Base-by-base conservation (phyloP, 1,140 invertebrate species). In the Euschistus heros region DNA sequence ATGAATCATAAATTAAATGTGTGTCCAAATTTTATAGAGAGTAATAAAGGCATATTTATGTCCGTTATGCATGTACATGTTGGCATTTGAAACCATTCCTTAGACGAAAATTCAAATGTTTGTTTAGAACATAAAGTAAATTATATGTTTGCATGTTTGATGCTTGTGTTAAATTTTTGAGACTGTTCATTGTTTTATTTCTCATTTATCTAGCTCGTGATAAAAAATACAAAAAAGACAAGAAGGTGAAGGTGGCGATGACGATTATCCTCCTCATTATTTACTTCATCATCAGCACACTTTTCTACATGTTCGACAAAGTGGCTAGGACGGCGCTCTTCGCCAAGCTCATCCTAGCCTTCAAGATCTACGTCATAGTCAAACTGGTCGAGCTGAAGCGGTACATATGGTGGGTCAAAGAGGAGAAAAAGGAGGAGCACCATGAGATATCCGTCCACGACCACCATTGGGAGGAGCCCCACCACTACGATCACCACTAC, bases 221-320 rank as follows among this genome's bases (percentile, higher is more conserved):
- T 30, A 37, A 61, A 42, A 68, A 68, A 33, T 59, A 68, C 57
- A 68, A 68, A 63, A 68, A 68, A 64, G 54, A 68, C 55, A 62
- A 61, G 55, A 27, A 33, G 46, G 59, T 61, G 47, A 65, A 68
- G 27, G 37, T 68, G 6, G 67, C 67, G 18, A 68, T 64, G 54
- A 64, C 54, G 37, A 55, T 68, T 20, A 68, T 68, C 5, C 67
- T 68, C 22, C 64, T 68, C 22, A 65, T 65, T 22, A 59, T 68
- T 20, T 68, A 65, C 67, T 68, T 68, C 55, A 64, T 68, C 44
- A 63, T 50, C 44, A 68, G 63, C 46, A 63, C 65, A 30, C 67
- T 68, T n/a, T 68, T 68, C 67, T 65, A 68, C 60, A 65, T 68
- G 67, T 68, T 68, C 64, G 67, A 68, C 63, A 64, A 68, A 42